Percentiles rank a stretch among this genome's conserved stretches.
Evolutionary conservation across 1,140 invertebrate genomes (phyloP).

Genomic region (Gyrodactylus salaris): DNA sequence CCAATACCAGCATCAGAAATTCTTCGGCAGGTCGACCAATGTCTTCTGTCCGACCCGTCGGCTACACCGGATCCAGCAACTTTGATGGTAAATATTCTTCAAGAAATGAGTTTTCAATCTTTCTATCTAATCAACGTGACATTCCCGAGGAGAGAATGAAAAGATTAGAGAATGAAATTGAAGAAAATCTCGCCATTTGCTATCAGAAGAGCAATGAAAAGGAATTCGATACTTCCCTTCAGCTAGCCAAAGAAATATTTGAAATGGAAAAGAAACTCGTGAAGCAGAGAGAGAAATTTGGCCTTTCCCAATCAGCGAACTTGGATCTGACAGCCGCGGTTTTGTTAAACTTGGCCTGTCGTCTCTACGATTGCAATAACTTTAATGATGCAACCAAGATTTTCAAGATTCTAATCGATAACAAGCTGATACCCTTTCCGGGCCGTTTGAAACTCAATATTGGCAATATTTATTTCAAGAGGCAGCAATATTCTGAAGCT

Average conservation of each 20-base stretch:
- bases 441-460: not conserved
- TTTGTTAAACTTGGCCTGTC: not conserved
- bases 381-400: not conserved
- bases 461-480: not conserved
- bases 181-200: not conserved
- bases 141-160: not conserved
- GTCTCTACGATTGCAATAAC: not conserved
- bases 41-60: not conserved
- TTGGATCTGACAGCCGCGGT: not conserved
- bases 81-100: too few relatives aligned
- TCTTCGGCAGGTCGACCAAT: too few relatives aligned
- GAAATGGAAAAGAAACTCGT: not conserved
- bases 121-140: not conserved
- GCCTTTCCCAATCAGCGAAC: not conserved
- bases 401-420: not conserved
- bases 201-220: not conserved
- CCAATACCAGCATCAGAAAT: too few relatives aligned
- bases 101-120: not conserved
- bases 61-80: too few relatives aligned
- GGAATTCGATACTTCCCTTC: not conserved
- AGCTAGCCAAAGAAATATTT: not conserved
- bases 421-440: not conserved
- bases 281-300: not conserved
- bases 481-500: not conserved
- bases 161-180: not conserved